phyloP scores from a whole-genome alignment of 2,797 vertebrate species.

The Chiroxiphia lanceolata region DNA sequence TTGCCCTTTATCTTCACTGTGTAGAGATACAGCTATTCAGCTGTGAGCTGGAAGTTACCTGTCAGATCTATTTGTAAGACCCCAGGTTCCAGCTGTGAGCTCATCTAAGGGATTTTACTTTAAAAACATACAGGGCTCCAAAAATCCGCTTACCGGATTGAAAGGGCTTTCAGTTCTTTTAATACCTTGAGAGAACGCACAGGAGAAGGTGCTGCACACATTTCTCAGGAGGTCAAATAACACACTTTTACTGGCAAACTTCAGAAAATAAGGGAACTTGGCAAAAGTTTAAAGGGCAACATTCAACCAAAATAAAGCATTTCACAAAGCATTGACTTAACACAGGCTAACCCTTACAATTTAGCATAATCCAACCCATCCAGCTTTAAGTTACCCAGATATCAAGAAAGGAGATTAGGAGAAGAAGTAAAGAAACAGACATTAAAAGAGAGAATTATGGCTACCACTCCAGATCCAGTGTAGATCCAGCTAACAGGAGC shows the following conservation, averaged over 20 bases:
- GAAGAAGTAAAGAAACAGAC: background rate
- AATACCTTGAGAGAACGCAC: background rate
- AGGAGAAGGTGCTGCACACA: background rate
- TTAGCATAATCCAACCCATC: background rate
- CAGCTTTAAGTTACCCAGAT: background rate
- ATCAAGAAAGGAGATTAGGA: background rate
- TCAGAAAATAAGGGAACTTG: background rate
- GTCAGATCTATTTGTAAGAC: background rate
- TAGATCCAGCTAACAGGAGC: background rate
- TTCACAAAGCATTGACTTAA: background rate
- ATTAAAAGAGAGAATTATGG: background rate
- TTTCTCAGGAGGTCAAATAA: background rate
- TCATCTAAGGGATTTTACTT: background rate
- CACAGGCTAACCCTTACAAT: background rate
- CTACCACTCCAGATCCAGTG: background rate
- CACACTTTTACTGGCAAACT: background rate
- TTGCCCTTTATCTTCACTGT: background rate
- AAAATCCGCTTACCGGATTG: background rate
- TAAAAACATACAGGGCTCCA: background rate
- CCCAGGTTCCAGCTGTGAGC: background rate
- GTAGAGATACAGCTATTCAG: background rate
- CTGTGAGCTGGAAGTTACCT: background rate
- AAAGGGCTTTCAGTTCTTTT: background rate
- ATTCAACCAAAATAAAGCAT: background rate
- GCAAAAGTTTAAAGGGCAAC: background rate